phyloP scores from a whole-genome alignment of 2,797 vertebrate species.

The Gephyroberyx darwinii region DNA sequence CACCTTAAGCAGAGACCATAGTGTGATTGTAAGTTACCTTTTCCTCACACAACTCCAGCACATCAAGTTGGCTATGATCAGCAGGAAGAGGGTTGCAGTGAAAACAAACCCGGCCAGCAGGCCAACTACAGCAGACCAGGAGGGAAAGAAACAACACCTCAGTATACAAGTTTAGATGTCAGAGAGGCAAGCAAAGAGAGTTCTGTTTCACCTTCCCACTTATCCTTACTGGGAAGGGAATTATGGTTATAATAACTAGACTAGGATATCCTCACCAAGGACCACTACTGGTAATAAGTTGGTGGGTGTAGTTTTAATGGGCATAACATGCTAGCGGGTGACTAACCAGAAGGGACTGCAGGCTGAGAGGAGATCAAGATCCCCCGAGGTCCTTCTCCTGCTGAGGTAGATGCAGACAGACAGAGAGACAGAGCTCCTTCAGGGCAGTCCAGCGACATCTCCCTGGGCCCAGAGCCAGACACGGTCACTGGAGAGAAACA shows the following conservation, averaged over 20 bases:
- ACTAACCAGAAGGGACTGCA: slow-evolving; percentile 47
- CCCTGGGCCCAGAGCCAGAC: slow-evolving; percentile 37
- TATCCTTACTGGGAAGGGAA: not conserved
- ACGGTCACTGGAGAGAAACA: slow-evolving; percentile 53
- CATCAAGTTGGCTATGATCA: slow-evolving; percentile 72
- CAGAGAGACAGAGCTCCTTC: slow-evolving; percentile 58
- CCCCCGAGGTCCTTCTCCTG: slow-evolving; percentile 74
- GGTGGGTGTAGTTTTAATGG: not conserved
- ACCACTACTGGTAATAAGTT: not conserved
- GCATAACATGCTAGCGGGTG: not conserved
- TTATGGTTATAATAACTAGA: not conserved
- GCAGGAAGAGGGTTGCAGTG: slow-evolving; percentile 51
- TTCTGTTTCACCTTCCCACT: not conserved
- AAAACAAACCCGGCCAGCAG: slow-evolving; percentile 53
- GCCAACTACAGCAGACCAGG: slow-evolving; percentile 49
- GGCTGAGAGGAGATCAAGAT: slow-evolving; percentile 43
- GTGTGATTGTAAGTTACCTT: slow-evolving; percentile 67
- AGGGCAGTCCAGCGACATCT: slow-evolving; percentile 63
- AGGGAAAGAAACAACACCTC: slow-evolving; percentile 3
- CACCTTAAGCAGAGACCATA: not conserved
- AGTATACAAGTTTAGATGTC: not conserved
- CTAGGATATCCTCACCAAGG: too few species aligned
- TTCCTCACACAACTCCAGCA: slow-evolving; percentile 76
- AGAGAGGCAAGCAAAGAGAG: not conserved
- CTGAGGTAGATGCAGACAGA: slow-evolving; percentile 73